Percentiles rank a stretch among this genome's conserved stretches.
These are phyloP conservation scores for Strigamia transsilvanica DNA, from an alignment of 2,888 invertebrate genomes.

Conservation along the genomic window DNA sequence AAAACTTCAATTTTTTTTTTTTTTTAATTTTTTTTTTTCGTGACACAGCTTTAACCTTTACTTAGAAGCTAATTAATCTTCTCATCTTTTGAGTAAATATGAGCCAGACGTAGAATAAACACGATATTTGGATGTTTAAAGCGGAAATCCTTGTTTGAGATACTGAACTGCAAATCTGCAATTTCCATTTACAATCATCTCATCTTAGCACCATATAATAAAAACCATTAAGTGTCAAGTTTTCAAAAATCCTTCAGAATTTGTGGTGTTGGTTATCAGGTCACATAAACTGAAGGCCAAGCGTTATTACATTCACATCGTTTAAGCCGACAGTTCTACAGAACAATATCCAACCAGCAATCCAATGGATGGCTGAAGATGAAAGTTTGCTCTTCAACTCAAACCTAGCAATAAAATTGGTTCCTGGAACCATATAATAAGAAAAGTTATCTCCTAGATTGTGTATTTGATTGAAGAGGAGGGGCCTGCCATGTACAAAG, in stretches of 20 bases:
- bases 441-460: background rate
- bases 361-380: background rate
- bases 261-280: background rate
- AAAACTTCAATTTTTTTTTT: background rate
- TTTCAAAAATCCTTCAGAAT: background rate
- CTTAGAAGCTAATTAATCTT: background rate
- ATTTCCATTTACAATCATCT: no score
- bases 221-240: no score
- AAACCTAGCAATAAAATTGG: background rate
- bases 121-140: background rate
- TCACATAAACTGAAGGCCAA: background rate
- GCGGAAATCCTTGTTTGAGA: background rate
- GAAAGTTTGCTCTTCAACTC: constrained; percentile 7
- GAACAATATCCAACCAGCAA: background rate
- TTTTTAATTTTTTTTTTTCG: background rate
- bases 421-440: background rate
- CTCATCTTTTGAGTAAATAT: no score
- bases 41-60: background rate
- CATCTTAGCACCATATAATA: no score
- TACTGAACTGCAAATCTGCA: background rate
- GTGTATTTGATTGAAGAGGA: no score
- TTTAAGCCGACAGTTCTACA: background rate
- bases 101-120: no score
- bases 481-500: no score
- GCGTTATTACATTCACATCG: background rate